These are phyloP conservation scores for Nesogale talazaci DNA, from an alignment of 2,113 vertebrate genomes.

Conservation along the genomic window DNA sequence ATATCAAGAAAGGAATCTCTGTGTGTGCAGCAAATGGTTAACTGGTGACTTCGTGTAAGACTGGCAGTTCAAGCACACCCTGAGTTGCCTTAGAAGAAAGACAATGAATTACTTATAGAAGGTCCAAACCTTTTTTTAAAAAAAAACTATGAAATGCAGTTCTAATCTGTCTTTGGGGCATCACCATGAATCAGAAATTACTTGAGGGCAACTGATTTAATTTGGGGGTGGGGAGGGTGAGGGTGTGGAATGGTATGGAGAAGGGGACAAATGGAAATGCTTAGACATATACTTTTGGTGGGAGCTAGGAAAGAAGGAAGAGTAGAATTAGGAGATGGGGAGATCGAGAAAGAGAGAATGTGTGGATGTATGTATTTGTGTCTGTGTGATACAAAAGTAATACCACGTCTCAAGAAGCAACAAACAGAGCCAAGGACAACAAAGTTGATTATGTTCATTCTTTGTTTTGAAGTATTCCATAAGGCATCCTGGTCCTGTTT, in stretches of 20 bases:
- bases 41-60: not conserved
- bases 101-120: not conserved
- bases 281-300: not conserved
- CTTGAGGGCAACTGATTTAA: not conserved
- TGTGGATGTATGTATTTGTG: not conserved
- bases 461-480: conserved; percentile 24
- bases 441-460: not conserved
- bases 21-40: not conserved
- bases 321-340: too few species aligned
- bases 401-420: conserved; percentile 4
- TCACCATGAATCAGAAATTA: not conserved
- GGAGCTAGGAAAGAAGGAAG: not conserved
- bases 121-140: not conserved
- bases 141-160: not conserved
- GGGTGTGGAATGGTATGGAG: not conserved
- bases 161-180: not conserved
- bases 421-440: not conserved
- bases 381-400: not conserved
- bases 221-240: too few species aligned
- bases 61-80: not conserved
- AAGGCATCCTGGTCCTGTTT: not conserved
- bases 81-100: not conserved
- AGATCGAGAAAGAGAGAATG: not conserved
- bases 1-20: not conserved
- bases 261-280: not conserved